A percentile compares a stretch with the other conserved stretches of the same genome.
These are phyloP conservation scores for Pocillopora damicornis DNA, from an alignment of 64 coral and sea anemone species.

Conservation along the genomic window DNA sequence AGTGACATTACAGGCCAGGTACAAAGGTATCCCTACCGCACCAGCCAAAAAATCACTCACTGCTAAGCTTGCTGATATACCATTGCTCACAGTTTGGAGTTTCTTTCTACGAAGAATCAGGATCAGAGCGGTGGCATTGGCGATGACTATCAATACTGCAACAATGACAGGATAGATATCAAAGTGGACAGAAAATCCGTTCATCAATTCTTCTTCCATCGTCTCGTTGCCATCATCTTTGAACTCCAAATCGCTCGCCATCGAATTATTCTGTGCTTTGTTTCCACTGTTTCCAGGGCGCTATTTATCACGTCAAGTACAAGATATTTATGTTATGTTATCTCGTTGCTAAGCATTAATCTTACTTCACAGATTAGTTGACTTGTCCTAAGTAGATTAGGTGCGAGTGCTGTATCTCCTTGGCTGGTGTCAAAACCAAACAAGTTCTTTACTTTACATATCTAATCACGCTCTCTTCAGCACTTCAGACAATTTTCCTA, in stretches of 20 bases:
- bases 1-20: constrained; percentile 33
- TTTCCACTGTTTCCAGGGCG: background rate
- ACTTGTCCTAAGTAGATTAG: background rate
- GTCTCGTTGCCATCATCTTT: background rate
- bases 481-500: background rate
- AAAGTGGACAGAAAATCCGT: constrained; percentile 24
- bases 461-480: too few species aligned
- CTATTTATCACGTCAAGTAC: background rate
- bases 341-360: background rate
- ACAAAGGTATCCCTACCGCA: constrained; percentile 38
- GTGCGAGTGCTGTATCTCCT: background rate
- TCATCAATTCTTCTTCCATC: background rate
- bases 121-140: constrained; percentile 32
- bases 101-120: constrained; percentile 32
- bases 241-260: background rate
- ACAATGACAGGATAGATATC: constrained; percentile 56
- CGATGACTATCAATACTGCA: constrained; percentile 29
- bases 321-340: background rate
- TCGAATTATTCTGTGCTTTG: background rate
- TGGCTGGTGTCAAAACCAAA: too few species aligned
- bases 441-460: too few species aligned
- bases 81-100: constrained; percentile 41
- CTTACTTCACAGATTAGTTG: background rate
- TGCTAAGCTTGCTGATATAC: constrained; percentile 49
- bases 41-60: constrained; percentile 60